Evolutionary conservation across 2,113 vertebrate species (phyloP).

Genomic region (Oxygymnocypris stewartii): DNA sequence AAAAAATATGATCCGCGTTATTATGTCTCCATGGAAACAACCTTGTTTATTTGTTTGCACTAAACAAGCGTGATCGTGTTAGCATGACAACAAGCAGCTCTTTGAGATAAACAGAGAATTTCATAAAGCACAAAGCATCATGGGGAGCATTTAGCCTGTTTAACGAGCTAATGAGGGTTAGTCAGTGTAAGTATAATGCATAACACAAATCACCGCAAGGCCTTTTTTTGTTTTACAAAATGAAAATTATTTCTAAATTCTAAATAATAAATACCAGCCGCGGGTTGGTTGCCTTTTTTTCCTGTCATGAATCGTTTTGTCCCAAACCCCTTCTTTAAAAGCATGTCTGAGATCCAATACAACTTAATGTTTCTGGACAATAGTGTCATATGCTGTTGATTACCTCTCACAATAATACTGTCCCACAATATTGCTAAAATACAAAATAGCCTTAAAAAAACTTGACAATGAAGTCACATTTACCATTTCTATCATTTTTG

Average conservation of each 20-base stretch:
- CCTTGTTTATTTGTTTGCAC: constrained; percentile 44
- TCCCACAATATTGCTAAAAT: not conserved
- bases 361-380: not conserved
- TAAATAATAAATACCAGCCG: constrained; percentile 47
- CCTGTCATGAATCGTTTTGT: constrained; percentile 52
- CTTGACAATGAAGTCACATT: not conserved
- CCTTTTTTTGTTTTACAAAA: constrained; percentile 35
- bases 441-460: not conserved
- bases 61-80: constrained; percentile 54
- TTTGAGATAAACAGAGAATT: constrained; percentile 43
- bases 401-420: not conserved
- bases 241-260: constrained; percentile 41
- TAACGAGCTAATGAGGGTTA: constrained; percentile 48
- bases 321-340: constrained; percentile 53
- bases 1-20: not conserved
- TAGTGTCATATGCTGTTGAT: not conserved
- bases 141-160: constrained; percentile 48
- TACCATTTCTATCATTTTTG: not conserved
- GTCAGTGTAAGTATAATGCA: constrained; percentile 51
- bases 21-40: constrained; percentile 46
- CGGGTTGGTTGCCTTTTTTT: not conserved
- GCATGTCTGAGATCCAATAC: constrained; percentile 32
- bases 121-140: constrained; percentile 19
- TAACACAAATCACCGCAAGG: constrained; percentile 44
- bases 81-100: constrained; percentile 42